These are phyloP conservation scores for Chorisops tibialis DNA, from an alignment of 2,888 invertebrate genomes.

Conservation along the genomic window DNA sequence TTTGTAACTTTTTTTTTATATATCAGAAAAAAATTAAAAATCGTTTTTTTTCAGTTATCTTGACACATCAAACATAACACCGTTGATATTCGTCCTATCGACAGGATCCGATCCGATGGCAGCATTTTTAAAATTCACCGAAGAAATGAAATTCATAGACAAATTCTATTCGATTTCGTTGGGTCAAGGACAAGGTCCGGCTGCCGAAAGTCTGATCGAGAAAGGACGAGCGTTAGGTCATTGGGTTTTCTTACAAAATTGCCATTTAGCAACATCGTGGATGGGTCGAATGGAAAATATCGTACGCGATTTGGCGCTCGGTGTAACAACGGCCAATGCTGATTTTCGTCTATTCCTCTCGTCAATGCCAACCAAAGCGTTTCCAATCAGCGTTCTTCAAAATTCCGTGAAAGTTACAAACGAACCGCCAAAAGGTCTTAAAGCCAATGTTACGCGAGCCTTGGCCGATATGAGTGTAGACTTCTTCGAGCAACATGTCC, in stretches of 20 bases:
- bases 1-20: background rate
- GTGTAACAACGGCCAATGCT: constrained; percentile 61
- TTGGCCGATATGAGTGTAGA: constrained; percentile 72
- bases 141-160: constrained; percentile 67
- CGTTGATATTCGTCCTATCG: constrained; percentile 81
- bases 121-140: constrained; percentile 76
- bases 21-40: background rate
- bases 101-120: constrained; percentile 87
- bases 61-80: constrained; percentile 69
- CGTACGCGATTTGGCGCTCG: constrained; percentile 68
- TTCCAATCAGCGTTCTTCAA: constrained; percentile 88
- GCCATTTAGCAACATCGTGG: constrained; percentile 92
- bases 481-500: constrained; percentile 75
- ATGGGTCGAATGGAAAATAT: constrained; percentile 80
- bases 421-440: constrained; percentile 88
- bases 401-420: constrained; percentile 93
- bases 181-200: constrained; percentile 84
- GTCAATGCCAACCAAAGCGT: constrained; percentile 81
- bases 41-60: constrained; percentile 56
- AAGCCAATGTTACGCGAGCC: constrained; percentile 83
- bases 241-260: constrained; percentile 92
- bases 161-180: constrained; percentile 79
- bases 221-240: constrained; percentile 69
- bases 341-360: constrained; percentile 83
- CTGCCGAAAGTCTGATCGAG: constrained; percentile 77